Evolutionary conservation across 2,113 vertebrate species (phyloP).

Genomic region (Thunnus thynnus): DNA sequence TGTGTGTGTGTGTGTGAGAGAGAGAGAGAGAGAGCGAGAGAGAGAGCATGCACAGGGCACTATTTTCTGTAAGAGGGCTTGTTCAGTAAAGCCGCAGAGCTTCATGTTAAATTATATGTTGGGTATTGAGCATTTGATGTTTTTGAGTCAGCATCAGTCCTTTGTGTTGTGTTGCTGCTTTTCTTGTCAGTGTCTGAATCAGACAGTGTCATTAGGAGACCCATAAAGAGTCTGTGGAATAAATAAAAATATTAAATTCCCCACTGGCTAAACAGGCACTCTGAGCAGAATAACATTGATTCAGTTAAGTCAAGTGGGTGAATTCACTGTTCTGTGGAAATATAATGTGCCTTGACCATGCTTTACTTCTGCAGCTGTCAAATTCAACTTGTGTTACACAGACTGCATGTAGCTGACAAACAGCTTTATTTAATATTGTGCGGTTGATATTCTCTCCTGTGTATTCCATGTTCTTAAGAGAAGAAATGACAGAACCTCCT

Average conservation of each 20-base stretch:
- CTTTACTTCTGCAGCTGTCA: slow-evolving; percentile 48
- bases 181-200: slow-evolving; percentile 33
- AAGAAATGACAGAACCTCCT: slow-evolving; percentile 1
- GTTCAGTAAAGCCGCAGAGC: neutral
- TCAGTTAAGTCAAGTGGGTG: slow-evolving; percentile 34
- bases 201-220: slow-evolving; percentile 53
- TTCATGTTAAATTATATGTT: neutral
- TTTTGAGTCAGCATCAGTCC: neutral
- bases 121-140: neutral
- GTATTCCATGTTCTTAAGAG: slow-evolving; percentile 11
- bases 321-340: slow-evolving; percentile 20
- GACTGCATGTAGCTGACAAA: slow-evolving; percentile 30
- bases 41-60: neutral
- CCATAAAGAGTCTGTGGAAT: slow-evolving; percentile 64
- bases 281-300: slow-evolving; percentile 42
- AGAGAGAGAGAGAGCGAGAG: too few species aligned
- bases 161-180: slow-evolving; percentile 5
- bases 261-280: slow-evolving; percentile 13
- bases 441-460: slow-evolving; percentile 14
- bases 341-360: slow-evolving; percentile 14
- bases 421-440: slow-evolving; percentile 38
- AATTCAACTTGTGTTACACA: slow-evolving; percentile 28
- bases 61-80: neutral
- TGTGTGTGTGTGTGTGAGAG: neutral
- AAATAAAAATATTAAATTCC: slow-evolving; percentile 56